A percentile compares a stretch with the other conserved stretches of the same genome.
These are phyloP conservation scores for Connochaetes taurinus DNA, from an alignment of 2,113 vertebrate genomes.

Conservation along the genomic window DNA sequence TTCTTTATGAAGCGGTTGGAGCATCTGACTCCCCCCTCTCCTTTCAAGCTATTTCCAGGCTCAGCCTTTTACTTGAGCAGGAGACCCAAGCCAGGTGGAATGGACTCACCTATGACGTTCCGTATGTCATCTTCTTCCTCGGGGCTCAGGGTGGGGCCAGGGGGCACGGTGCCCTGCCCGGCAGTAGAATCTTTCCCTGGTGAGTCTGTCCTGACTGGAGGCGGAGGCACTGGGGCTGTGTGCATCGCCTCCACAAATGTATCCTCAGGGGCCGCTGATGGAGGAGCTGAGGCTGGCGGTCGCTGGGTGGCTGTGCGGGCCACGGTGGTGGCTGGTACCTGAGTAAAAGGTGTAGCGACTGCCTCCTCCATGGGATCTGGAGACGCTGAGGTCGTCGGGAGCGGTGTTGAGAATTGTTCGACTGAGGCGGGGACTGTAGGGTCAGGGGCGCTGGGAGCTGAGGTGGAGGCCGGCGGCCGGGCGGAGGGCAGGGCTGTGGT, in stretches of 20 bases:
- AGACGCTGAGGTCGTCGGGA: fast-evolving
- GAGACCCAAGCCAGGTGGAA: not conserved
- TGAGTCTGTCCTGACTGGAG: not conserved
- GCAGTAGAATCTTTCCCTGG: not conserved
- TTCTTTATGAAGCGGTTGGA: not conserved
- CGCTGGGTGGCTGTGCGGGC: not conserved
- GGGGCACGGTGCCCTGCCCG: not conserved
- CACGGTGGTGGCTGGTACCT: not conserved
- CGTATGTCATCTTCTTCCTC: conserved; percentile 79
- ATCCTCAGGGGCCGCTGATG: not conserved
- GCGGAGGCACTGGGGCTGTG: not conserved
- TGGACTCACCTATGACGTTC: conserved; percentile 82
- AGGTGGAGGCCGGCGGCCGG: not conserved
- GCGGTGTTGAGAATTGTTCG: not conserved
- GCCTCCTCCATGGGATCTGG: fast-evolving
- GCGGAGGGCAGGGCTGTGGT: fast-evolving
- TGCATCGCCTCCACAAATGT: fast-evolving
- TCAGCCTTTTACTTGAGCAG: not conserved
- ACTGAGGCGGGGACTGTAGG: not conserved
- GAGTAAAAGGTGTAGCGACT: fast-evolving
- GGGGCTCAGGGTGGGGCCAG: conserved; percentile 59
- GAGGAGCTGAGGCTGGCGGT: not conserved
- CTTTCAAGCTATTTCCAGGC: not conserved
- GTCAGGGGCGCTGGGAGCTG: not conserved
- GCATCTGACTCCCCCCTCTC: not conserved